Base-by-base conservation (phyloP, 2,888 invertebrate genomes). In the Netelia fuscicornis region DNA sequence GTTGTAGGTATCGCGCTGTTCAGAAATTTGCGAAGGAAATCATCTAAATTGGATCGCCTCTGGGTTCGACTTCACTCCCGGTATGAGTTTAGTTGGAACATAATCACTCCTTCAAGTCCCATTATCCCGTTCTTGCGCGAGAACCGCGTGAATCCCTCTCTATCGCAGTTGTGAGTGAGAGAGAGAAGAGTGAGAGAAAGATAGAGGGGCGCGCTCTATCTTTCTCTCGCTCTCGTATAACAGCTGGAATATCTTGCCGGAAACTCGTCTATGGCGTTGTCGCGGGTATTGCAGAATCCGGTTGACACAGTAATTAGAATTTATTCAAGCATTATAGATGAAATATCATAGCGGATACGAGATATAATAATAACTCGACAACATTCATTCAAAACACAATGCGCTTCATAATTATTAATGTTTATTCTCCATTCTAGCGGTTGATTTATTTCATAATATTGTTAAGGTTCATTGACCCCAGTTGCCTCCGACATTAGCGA, bases 201-300 rank as follows among this genome's bases (percentile, higher is more conserved):
- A 20, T 20, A 20, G 20, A 20, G 1, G 20, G 20, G 20, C 20
- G 20, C 0, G 6, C 6, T 37, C 37, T 37, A 37, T 37, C 37
- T 37, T 37, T 37, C 37, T 37, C 37, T 37, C 37, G 6, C 37
- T 67, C 37, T 54, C 42, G 86, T 85, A 71, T 71, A 48, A 44
- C 74, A 77, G 81, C 72, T 85, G 74, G 83, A 88, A 84, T 87
- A 84, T 86, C 86, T 83, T 85, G 81, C 82, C 79, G 83, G 82
- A 87, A 87, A 84, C 86, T 70, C 83, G 84, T 60, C 81, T 76
- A 83, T 13, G 37, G 62, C 52, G 54, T 37, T 81, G 56, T 68
- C 67, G 68, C 67, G 9, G 20, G 23, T 60, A 37, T 42, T 54
- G 37, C 20, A 20, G 78, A 70, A 79, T 71, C 20, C 37, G 42